phyloP scores from a whole-genome alignment of 1,140 invertebrate species.

The Mactra quadrangularis region DNA sequence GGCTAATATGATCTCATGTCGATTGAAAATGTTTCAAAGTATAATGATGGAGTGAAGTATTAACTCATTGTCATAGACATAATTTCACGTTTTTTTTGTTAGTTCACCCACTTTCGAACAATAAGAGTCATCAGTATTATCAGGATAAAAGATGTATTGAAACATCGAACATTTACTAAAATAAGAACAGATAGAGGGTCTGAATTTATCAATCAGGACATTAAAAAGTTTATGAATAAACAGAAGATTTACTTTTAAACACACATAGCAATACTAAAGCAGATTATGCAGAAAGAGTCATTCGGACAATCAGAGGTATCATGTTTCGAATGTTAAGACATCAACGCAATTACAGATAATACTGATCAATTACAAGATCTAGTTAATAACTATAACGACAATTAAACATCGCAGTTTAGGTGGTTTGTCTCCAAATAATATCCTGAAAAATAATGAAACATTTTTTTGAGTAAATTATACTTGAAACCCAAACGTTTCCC shows the following conservation, averaged over 20 bases:
- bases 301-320: not conserved
- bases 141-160: not conserved
- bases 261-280: constrained; percentile 5
- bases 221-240: constrained; percentile 2
- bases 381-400: constrained; percentile 7
- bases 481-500: not conserved
- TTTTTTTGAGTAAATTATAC: not conserved
- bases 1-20: too few relatives aligned
- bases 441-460: not conserved
- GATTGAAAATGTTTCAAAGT: too few relatives aligned
- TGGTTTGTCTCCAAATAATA: not conserved
- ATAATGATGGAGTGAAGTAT: too few relatives aligned
- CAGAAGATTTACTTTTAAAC: not conserved
- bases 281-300: constrained; percentile 9
- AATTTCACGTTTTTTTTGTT: too few relatives aligned
- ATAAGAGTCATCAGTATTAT: too few relatives aligned
- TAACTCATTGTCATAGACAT: too few relatives aligned
- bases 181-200: constrained; percentile 28
- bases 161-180: not conserved
- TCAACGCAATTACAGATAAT: not conserved
- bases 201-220: not conserved
- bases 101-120: too few relatives aligned
- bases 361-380: constrained; percentile 18
- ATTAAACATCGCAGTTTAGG: not conserved
- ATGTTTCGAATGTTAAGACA: not conserved